Base-by-base conservation (phyloP, 2,888 invertebrate genomes). In the Junonia oenone region DNA sequence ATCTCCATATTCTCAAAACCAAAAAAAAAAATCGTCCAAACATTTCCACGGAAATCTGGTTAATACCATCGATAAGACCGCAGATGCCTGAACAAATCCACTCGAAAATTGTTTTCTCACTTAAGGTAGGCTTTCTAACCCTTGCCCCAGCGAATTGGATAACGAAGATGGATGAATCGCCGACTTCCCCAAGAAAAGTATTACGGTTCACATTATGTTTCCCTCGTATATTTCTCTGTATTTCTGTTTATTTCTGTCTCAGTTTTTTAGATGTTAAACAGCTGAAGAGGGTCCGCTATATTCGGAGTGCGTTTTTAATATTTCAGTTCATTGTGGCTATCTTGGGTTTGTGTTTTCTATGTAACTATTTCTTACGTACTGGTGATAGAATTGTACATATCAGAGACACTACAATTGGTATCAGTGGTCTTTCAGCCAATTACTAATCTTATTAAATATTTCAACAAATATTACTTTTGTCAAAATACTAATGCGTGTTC, bases 91-190 rank as follows among this genome's bases (percentile, higher is more conserved):
- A 61, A 62, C 64, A 71, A 72, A 73, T 71, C 69, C 67, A 67
- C 63, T 68, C 67, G 70, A 65, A 75, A 74, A 74, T 75, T 74
- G 72, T 72, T 72, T 75, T 68, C 68, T 63, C 63, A 58, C 63
- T 66, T 61, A 66, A 67, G 67, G 66, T 66, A 66, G 65, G 68
- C 64, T 62, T 67, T 37, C 67, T 67, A 72, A 71, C 73, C 72
- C 69, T 73, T 68, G 71, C 79, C 73, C 71, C 71, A 63, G 69
- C 69, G 75, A 71, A 73, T 73, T 71, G 69, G 62, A 73, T 76
- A 83, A 83, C 81, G 79, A 83, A 81, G 82, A 83, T 76, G 72
- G 77, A 82, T 78, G 78, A 75, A 72, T 69, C 68, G 67, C 71
- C 75, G 73, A n/a, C 76, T 74, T 76, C 62, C 69, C 71, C 58